phyloP scores from a whole-genome alignment of 1,140 invertebrate species.

The Drosophila triauraria region DNA sequence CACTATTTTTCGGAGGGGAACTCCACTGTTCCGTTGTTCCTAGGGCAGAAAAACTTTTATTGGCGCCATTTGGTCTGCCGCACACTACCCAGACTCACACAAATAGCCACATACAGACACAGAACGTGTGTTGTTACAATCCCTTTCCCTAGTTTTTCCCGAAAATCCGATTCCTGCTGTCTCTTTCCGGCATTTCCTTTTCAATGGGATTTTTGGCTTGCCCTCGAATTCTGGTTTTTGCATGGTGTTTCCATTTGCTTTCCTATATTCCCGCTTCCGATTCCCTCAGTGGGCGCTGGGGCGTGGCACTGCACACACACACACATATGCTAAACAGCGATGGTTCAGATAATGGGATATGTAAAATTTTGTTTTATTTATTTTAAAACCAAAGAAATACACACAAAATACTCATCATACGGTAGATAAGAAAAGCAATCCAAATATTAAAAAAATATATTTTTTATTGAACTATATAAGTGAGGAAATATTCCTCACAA shows the following conservation, averaged over 20 bases:
- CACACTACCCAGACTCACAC: conserved; percentile 34
- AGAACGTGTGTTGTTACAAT: conserved; percentile 21
- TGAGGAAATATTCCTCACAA: too few relatives aligned
- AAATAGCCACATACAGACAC: not conserved
- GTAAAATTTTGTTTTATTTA: not conserved
- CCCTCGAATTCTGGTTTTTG: conserved; percentile 36
- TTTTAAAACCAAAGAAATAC: too few relatives aligned
- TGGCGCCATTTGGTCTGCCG: conserved; percentile 76
- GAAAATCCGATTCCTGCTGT: conserved; percentile 9
- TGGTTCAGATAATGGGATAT: not conserved
- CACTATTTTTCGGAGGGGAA: conserved; percentile 17
- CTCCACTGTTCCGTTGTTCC: conserved; percentile 12
- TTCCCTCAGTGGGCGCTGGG: conserved; percentile 21
- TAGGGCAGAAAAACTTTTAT: conserved; percentile 68
- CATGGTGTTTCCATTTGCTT: conserved; percentile 37
- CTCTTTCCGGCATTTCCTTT: conserved; percentile 25
- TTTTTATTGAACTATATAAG: too few relatives aligned
- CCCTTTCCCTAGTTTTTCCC: conserved; percentile 3
- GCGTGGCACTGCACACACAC: conserved; percentile 21
- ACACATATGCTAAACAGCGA: conserved; percentile 9
- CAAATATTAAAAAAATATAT: too few relatives aligned
- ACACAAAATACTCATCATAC: too few relatives aligned
- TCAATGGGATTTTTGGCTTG: conserved; percentile 49
- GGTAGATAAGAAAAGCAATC: too few relatives aligned
- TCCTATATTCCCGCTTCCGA: conserved; percentile 31